A percentile compares a stretch with the other conserved stretches of the same genome.
Conservation (phyloP, 2,113 vertebrate species). For the Halcyon senegalensis region DNA sequence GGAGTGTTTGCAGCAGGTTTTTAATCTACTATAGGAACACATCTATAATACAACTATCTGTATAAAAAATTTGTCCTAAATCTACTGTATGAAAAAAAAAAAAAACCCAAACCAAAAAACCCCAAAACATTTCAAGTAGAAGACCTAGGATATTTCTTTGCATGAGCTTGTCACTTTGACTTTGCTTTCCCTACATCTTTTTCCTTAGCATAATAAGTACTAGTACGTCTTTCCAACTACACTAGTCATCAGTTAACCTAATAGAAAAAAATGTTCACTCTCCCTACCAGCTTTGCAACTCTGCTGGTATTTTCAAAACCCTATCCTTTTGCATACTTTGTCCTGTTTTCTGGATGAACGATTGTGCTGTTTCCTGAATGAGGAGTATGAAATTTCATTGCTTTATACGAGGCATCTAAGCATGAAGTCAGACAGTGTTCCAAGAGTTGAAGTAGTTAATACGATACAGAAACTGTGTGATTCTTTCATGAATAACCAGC, state of each 20-base stretch:
- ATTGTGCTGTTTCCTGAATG: slow-evolving; percentile 22
- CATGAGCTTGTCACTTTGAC: background rate
- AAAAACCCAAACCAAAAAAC: no score
- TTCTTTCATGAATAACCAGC: slow-evolving; percentile 37
- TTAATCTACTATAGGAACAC: background rate
- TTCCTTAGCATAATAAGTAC: background rate
- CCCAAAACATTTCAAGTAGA: background rate
- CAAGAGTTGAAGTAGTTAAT: slow-evolving; percentile 20
- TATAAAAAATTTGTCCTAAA: background rate
- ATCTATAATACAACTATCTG: background rate
- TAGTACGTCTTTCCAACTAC: background rate
- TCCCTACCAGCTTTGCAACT: background rate
- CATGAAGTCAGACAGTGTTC: slow-evolving; percentile 18
- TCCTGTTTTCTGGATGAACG: slow-evolving; percentile 33
- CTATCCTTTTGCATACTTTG: background rate
- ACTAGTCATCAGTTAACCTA: background rate
- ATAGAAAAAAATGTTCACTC: background rate
- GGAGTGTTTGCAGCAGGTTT: background rate
- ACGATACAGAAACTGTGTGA: background rate
- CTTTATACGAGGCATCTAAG: background rate
- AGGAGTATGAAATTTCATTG: slow-evolving; percentile 39
- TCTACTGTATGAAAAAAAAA: background rate
- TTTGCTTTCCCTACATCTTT: background rate
- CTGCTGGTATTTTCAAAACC: background rate
- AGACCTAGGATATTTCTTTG: background rate